These are phyloP conservation scores for Trachythela sp. DNA, from an alignment of 64 coral and sea anemone species.

Conservation along the genomic window DNA sequence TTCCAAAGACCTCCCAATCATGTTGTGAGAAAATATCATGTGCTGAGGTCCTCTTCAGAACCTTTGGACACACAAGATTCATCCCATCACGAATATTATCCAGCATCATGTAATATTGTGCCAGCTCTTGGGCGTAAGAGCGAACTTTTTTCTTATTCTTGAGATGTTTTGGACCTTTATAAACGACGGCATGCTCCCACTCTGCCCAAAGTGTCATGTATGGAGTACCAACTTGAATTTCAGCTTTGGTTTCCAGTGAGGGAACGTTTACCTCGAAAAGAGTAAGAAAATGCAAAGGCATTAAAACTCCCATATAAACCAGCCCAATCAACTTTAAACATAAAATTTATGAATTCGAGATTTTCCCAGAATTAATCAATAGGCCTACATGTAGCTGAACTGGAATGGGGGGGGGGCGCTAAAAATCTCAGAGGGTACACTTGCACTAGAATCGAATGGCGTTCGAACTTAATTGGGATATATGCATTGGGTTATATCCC, in stretches of 20 bases:
- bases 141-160: not conserved
- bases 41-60: not conserved
- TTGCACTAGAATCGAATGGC: too few relatives aligned
- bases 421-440: too few relatives aligned
- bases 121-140: slow-evolving; percentile 12
- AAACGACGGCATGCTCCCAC: slow-evolving; percentile 30
- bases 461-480: too few relatives aligned
- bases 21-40: not conserved
- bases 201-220: slow-evolving; percentile 53
- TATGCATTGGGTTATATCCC: too few relatives aligned
- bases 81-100: slow-evolving; percentile 29
- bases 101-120: slow-evolving; percentile 42
- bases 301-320: too few relatives aligned
- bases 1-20: slow-evolving; percentile 3
- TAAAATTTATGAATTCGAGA: too few relatives aligned
- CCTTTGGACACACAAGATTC: not conserved
- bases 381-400: too few relatives aligned
- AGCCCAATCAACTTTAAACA: too few relatives aligned
- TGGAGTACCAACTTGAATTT: slow-evolving; percentile 44
- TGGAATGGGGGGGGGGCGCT: too few relatives aligned
- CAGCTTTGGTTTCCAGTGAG: not conserved
- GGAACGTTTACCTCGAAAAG: not conserved
- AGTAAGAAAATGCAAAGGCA: not conserved
- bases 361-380: too few relatives aligned
- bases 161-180: slow-evolving; percentile 21